Conservation (phyloP, 2,888 invertebrate species). For the Mallateleia sp. region DNA sequence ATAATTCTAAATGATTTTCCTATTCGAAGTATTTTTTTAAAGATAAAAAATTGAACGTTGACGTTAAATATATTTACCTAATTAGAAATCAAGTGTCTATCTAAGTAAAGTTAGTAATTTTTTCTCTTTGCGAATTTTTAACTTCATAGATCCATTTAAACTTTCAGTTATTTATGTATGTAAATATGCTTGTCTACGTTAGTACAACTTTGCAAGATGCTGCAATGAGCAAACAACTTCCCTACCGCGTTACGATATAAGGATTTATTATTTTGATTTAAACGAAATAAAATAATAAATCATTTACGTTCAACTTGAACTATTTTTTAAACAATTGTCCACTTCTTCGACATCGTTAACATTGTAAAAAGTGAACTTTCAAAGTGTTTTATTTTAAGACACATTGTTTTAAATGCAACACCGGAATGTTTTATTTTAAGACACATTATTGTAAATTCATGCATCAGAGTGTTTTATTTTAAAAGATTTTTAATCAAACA, state of each 20-base stretch:
- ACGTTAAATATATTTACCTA: background rate
- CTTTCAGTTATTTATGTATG: conserved; percentile 23
- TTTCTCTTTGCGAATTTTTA: background rate
- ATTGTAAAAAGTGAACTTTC: too few relatives aligned
- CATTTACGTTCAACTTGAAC: background rate
- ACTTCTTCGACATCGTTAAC: too few relatives aligned
- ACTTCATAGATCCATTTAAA: conserved; percentile 5
- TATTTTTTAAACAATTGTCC: background rate
- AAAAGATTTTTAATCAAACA: too few relatives aligned
- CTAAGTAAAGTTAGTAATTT: background rate
- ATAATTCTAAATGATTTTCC: too few relatives aligned
- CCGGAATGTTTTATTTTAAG: too few relatives aligned
- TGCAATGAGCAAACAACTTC: conserved; percentile 17
- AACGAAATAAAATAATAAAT: too few relatives aligned
- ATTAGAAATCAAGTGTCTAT: background rate
- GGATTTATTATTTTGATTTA: background rate
- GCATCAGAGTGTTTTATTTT: too few relatives aligned
- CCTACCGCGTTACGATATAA: background rate
- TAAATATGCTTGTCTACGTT: conserved; percentile 24
- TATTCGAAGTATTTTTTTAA: too few relatives aligned
- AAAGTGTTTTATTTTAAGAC: too few relatives aligned
- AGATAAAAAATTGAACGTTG: background rate
- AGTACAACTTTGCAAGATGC: conserved; percentile 23
- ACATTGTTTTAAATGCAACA: too few relatives aligned
- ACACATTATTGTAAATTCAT: too few relatives aligned